Base-by-base conservation (phyloP, 2,797 vertebrate genomes). In the Dermochelys coriacea region DNA sequence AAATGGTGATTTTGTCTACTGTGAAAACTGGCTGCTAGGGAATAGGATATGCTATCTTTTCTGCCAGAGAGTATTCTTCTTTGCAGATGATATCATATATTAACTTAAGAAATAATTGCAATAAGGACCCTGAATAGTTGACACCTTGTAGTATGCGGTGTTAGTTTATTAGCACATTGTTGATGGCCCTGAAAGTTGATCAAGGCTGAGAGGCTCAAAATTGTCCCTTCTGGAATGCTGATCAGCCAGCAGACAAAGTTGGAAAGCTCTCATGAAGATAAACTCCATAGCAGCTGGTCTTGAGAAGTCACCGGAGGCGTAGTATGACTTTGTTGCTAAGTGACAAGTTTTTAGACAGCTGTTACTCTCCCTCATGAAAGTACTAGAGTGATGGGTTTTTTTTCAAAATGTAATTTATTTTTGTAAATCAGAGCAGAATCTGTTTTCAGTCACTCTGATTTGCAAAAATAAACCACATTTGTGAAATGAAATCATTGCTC, bases 11-110 rank as follows among this genome's bases (percentile, higher is more conserved):
- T 61, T 52, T 84, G 49, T 59, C 10, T 80, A 19, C 3, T 88
- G 91, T 83, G 49, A 87, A 86, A 78, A 90, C 50, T 52, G 51
- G 41, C 51, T 74, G 45, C 1, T 37, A 88, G 25, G 2, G 5
- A 71, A 86, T 15, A 9, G 18, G 64, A 74, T 57, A 5, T 45
- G 21, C 8, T 49, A 34, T 10, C 85, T 2, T 18, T 79, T 49
- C 16, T 81, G 41, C 6, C n/a, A 74, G 45, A 84, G 27, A 1
- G 4, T 0, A 0, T 55, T 37, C 5, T 6, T 55, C 10, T 90
- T 5, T 21, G 41, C 2, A 5, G 7, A 8, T 87, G 82, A 5
- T 81, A 5, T 12, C 2, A 15, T 55, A 8, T 4, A 1, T 2
- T 31, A 10, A 2, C 45, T 68, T 12, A n/a, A 74, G 8, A 19